Evolutionary conservation across 1,140 invertebrate species (phyloP).

Genomic region (Harlomillsia oculata): DNA sequence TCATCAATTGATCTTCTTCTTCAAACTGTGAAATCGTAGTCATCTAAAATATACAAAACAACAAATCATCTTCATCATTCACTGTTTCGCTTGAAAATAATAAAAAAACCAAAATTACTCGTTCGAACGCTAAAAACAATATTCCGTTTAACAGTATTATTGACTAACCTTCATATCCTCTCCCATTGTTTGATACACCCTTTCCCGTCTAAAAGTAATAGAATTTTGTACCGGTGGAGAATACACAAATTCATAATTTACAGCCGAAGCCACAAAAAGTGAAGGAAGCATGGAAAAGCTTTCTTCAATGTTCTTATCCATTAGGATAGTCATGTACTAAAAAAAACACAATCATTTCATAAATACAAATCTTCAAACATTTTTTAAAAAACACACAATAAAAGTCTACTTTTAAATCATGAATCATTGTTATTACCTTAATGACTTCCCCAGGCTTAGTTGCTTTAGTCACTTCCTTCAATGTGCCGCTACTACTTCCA

Average conservation of each 20-base stretch:
- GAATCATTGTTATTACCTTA: constrained; percentile 20
- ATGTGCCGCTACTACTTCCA: no score
- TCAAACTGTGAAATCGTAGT: constrained; percentile 5
- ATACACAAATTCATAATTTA: constrained; percentile 8
- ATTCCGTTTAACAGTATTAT: not conserved
- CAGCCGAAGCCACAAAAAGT: constrained; percentile 4
- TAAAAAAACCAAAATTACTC: not conserved
- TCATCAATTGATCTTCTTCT: constrained; percentile 23
- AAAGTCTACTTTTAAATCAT: not conserved
- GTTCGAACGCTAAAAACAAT: not conserved
- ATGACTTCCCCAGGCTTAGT: constrained; percentile 23
- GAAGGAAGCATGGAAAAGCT: constrained; percentile 7
- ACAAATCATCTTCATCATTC: not conserved
- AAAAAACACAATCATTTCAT: not conserved
- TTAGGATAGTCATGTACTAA: constrained; percentile 20
- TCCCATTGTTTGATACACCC: constrained; percentile 14
- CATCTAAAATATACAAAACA: constrained; percentile 11
- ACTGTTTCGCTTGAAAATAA: not conserved
- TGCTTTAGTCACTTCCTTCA: constrained; percentile 17
- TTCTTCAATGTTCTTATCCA: constrained; percentile 10
- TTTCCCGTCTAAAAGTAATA: constrained; percentile 22
- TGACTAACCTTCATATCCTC: constrained; percentile 18
- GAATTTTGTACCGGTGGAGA: constrained; percentile 18
- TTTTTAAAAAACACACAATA: not conserved
- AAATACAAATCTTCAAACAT: not conserved